A percentile compares a stretch with the other conserved stretches of the same genome.
These are phyloP conservation scores for Ceyx cyanopectus DNA, from an alignment of 2,113 vertebrate species.

Conservation along the genomic window DNA sequence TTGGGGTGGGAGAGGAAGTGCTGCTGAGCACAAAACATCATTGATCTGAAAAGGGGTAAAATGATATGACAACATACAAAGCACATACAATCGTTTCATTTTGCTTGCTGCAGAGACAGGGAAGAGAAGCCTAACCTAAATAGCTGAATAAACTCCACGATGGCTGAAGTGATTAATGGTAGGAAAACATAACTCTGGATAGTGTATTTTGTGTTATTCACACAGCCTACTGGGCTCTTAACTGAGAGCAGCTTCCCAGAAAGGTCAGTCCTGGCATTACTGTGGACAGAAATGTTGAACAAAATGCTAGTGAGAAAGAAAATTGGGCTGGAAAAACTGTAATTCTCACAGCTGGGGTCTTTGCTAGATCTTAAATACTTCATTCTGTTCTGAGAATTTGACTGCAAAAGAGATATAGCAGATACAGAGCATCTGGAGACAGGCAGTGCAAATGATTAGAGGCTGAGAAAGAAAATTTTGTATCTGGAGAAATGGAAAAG, in stretches of 20 bases:
- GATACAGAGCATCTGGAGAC: neutral
- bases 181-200: neutral
- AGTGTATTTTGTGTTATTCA: neutral
- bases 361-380: neutral
- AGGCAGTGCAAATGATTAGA: neutral
- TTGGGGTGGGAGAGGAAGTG: neutral
- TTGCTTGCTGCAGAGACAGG: neutral
- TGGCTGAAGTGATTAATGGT: neutral
- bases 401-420: neutral
- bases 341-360: neutral
- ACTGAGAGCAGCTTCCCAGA: neutral
- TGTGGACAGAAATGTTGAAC: neutral
- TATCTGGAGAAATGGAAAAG: neutral
- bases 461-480: neutral
- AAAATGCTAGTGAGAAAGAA: neutral
- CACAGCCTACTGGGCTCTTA: neutral
- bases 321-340: neutral
- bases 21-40: neutral
- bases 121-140: neutral
- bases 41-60: neutral
- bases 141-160: neutral
- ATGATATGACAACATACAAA: neutral
- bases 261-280: neutral
- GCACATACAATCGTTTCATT: rapidly evolving
- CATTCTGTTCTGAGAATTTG: neutral